A percentile compares a stretch with the other conserved stretches of the same genome.
Evolutionary conservation across 92 coral and sea anemone species (phyloP).

Genomic region (Phenganax stokvisi): DNA sequence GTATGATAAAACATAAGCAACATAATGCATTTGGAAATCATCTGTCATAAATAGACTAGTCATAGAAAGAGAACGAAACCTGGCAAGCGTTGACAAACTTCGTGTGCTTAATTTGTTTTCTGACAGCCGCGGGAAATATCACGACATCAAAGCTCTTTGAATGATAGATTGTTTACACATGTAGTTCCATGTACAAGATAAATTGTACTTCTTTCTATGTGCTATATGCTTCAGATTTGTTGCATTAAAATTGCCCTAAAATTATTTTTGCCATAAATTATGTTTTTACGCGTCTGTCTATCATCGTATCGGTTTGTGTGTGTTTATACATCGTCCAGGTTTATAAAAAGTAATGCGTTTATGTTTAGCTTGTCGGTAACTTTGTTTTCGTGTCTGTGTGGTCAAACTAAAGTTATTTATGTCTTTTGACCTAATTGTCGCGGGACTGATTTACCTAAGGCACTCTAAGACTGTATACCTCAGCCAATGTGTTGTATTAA

Average conservation of each 20-base stretch:
- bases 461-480: too few relatives aligned
- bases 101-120: background rate
- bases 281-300: too few relatives aligned
- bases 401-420: background rate
- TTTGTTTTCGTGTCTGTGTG: conserved; percentile 20
- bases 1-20: too few relatives aligned
- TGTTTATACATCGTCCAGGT: background rate
- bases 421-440: background rate
- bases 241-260: background rate
- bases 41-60: conserved; percentile 2
- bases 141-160: conserved; percentile 26
- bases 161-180: conserved; percentile 20
- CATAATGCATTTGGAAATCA: conserved; percentile 12
- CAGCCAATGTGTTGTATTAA: too few relatives aligned
- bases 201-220: background rate
- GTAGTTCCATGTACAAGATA: background rate
- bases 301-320: too few relatives aligned
- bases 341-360: conserved; percentile 14
- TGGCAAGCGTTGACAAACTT: background rate
- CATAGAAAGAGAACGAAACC: background rate
- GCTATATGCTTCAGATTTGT: background rate
- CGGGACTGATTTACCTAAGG: background rate
- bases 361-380: conserved; percentile 10
- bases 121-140: conserved; percentile 29
- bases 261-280: too few relatives aligned